Base-by-base conservation (phyloP, 2,113 vertebrate species). In the Sigmodon hispidus region DNA sequence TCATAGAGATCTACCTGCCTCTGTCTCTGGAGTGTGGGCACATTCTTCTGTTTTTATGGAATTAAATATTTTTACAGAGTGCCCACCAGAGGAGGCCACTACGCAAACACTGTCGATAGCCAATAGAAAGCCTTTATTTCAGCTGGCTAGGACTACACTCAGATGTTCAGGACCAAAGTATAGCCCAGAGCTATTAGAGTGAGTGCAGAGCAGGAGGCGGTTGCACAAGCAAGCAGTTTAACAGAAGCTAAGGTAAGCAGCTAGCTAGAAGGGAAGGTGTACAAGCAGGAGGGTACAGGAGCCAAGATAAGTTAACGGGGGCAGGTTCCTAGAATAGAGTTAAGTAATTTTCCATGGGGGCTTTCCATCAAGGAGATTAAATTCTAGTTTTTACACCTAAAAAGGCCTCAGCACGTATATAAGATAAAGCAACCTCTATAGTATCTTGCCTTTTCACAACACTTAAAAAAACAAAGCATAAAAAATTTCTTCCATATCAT, bases 31-130 rank as follows among this genome's bases (percentile, higher is more conserved):
- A 65, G 29, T 70, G 17, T 40, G n/a, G 52, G 4, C 24, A 34
- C 5, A 65, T 75, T 96, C 93, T 86, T 87, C 76, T 81, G 81
- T 84, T 75, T n/a, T 69, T 93, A 69, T 76, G 45, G 36, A 36
- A 19, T 93, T 93, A 36, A 86, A 6, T 15, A 36, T 31, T 79
- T 79, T 52, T 55, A 52, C 17, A 50, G 76, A 2, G 48, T 77
- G 31, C 3, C 50, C 76, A 21, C 48, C 50, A 52, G 48, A 21
- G 31, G 55, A 79, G 31, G 21, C 31, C 6, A 16, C 75, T 36
- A n/a, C n/a, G n/a, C 29, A 79, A 55, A 52, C 48, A 52, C 76
- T 48, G 26, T 19, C 26, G 50, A 29, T 34, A 77, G 48, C 15
- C 7, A 2, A 79, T 31, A 36, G 17, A 36, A 22, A 22, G 31